Evolutionary conservation across 2,113 vertebrate genomes (phyloP), one percentile per base, ranked within the genome.

Genomic region (Cottus gobio): DNA sequence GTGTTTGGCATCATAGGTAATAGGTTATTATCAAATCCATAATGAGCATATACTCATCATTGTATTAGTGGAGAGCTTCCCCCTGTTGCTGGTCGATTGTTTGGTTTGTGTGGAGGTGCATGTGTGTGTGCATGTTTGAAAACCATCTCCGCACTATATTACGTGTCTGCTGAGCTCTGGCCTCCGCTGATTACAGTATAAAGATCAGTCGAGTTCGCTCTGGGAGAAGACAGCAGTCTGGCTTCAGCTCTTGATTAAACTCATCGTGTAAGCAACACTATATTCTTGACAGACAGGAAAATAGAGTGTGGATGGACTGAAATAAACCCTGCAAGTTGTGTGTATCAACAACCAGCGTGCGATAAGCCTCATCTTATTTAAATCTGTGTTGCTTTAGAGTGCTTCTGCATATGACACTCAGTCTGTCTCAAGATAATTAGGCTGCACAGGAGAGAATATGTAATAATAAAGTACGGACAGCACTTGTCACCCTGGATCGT

Each of bases 241-340:
- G 63, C 74, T 57, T 72, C 63, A 68, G 72, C 58, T 73, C 77
- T 75, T 74, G 48, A 90, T 88, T 81, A 83, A 86, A 87, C 63
- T 36, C 56, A 70, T 64, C 36, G 31, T 36, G 37, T 60, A 77
- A 82, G 61, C 63, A 84, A 71, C 68, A 56, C n/a, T 76, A 60
- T 24, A 57, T 70, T 72, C 42, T 48, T 56, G 34, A 83, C 72
- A 61, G 39, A 34, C 39, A 36, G 73, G 46, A 70, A 74, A 39
- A 76, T 3, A 31, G 26, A 60, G 34, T 4, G 3, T n/a, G 39
- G 44, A 68, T 72, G 50, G 36, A 56, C 39, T 80, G 34, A 74
- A 82, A 81, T 71, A 72, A 77, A 70, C 75, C 54, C 34, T 28
- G 26, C 30, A 34, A 68, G 28, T 68, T 68, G 66, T 13, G 66